Percentiles rank a stretch among this genome's conserved stretches.
Conservation (phyloP, 1,140 invertebrate genomes). For the Gerris buenoi region DNA sequence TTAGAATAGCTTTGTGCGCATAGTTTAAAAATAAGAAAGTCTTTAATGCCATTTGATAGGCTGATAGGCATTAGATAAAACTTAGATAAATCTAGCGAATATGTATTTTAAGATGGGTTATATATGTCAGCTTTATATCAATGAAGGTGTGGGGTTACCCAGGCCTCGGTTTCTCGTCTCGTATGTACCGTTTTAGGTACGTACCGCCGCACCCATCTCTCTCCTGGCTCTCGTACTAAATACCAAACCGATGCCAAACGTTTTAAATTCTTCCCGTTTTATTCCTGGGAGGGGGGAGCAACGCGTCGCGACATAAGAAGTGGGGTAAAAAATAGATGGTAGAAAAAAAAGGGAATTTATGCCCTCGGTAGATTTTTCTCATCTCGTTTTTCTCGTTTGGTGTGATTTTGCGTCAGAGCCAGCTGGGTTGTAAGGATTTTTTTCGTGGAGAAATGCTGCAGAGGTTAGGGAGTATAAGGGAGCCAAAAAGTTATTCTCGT, state of each 20-base stretch:
- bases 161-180: not conserved
- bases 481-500: not conserved
- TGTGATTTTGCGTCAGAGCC: not conserved
- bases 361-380: not conserved
- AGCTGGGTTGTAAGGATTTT: not conserved
- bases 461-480: not conserved
- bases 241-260: not conserved
- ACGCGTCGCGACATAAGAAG: too few species aligned
- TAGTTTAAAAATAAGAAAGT: too few species aligned
- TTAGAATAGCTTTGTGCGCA: too few species aligned
- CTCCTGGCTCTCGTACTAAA: not conserved
- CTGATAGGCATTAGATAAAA: too few species aligned
- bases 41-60: too few species aligned
- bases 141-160: not conserved
- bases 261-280: not conserved
- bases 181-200: not conserved
- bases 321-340: too few species aligned
- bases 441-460: not conserved
- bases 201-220: not conserved
- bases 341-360: too few species aligned
- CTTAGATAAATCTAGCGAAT: too few species aligned
- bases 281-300: not conserved
- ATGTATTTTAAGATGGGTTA: too few species aligned
- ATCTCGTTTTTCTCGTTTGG: not conserved
- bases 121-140: too few species aligned